Evolutionary conservation across 2,113 vertebrate species (phyloP), one percentile per base, ranked within the genome.

Genomic region (Oncorhynchus clarkii): DNA sequence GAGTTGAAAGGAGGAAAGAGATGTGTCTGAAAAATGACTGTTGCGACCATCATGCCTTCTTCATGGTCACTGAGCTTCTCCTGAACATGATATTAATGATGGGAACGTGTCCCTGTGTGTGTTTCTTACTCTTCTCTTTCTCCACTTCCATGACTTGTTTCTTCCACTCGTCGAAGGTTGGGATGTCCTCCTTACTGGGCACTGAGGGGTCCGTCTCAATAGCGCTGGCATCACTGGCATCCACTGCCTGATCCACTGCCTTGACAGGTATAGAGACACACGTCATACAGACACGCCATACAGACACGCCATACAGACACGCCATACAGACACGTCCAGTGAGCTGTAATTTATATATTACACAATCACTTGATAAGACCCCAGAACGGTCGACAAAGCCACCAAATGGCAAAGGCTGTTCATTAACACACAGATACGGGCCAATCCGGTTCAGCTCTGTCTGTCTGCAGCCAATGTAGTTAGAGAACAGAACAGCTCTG

Each of bases 101-200:
- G 54, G 27, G 49, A 5, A 49, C 3, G 51, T 5, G 34, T 67
- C 2, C 6, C 18, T 27, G 65, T 20, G 13, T 39, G 34, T 45
- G 39, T 45, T 45, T 57, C 96, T 93, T 91, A 99, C 97, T 99
- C 90, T 98, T 99, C 90, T 99, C 97, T 89, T 98, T 99, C 89
- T 99, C 98, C 78, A 98, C 97, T 93, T 99, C 97, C 98, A 99
- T 97, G 81, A 99, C 96, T 88, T 99, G 96, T 87, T 99, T 99
- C 87, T 98, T 99, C 98, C 98, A 99, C 86, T 99, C 97, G 82
- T 99, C 97, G 78, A 99, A 99, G 4, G 97, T 98, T 72, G 97
- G 98, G 92, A 99, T 98, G 90, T 98, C 97, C 82, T 99, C 96
- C 92, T 98, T 97, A 76, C 94, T 88, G 77, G 94, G 93, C 77